Base-by-base conservation (phyloP, 2,888 invertebrate species). In the Polyommatus icarus region DNA sequence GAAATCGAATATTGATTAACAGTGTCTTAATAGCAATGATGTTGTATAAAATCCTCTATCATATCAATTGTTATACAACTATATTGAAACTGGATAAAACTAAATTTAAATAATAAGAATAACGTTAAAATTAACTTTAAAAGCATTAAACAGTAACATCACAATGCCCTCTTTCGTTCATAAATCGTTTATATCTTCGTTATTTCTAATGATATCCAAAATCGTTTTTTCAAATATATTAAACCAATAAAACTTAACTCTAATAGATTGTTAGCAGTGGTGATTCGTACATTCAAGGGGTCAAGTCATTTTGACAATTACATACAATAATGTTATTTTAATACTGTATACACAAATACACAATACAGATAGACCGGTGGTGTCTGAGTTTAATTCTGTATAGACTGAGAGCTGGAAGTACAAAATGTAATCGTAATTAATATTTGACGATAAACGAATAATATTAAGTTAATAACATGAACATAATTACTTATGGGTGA, bases 271-370 rank as follows among this genome's bases (percentile, higher is more conserved):
- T 83, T 82, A 83, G 78, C 24, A 76, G 78, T 79, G 76, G 77
- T 82, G 79, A 82, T 81, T 79, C 79, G 78, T 80, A 82, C 82
- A 80, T 80, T 76, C 72, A 76, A 78, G 83, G 32, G 83, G 80
- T 83, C 83, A 82, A 83, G 82, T 78, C 81, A 83, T 82, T 82
- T 82, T 81, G 81, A 81, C 80, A 79, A 83, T 82, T 83, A 82
- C 80, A 79, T 78, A 79, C 78, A 81, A 80, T 81, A 82, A 81
- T 82, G 80, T 80, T 81, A 82, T 82, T 81, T 80, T 81, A 80
- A 82, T 82, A 81, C 77, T 24, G 24, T 24, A 71, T 54, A 77
- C 59, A 40, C 61, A 20, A 46, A 18, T 67, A 71, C 36, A 78
- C 77, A 24, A 50, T 20, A 50, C 77, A n/a, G 57, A 12, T 20